Base-by-base conservation (phyloP, 1,140 invertebrate species). In the Bombus consobrinus region DNA sequence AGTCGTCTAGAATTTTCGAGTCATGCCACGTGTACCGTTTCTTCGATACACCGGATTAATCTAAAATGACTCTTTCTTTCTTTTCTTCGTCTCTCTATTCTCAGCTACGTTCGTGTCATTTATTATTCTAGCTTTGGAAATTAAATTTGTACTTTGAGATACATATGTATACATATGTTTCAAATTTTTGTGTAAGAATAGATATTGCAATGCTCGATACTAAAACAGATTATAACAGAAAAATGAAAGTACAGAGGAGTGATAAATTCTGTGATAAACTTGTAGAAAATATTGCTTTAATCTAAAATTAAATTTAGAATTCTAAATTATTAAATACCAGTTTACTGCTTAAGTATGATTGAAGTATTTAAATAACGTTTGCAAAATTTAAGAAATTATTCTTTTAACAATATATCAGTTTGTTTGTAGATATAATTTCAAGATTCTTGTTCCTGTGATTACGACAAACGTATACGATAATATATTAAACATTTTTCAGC, bases 21-120 rank as follows among this genome's bases (percentile, higher is more conserved):
- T 91, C 90, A 89, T 69, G 87, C 90, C 87, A 91, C 87, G 90
- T 91, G 90, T 85, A 81, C 34, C 37, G 28, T 43, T 85, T n/a
- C 85, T 83, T 78, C 13, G 1, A 37, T 37, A 6, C 57, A 57
- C 6, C 18, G 13, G 59, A 81, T 88, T 80, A 85, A 90, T 85
- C 73, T 34, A 28, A 47, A 84, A 83, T 43, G 47, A 9, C n/a
- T 57, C 64, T 71, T 75, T 15, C 9, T 43, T 79, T 13, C 15
- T 25, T 41, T 37, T 41, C 12, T 25, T 53, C 76, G 72, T 72
- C 37, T 59, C 71, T 3, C 25, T 66, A 37, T 15, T 43, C 25
- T 25, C 15, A 22, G 10, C 3, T n/a, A 62, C 4, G 59, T 62
- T 10, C 28, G 59, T n/a, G 12, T n/a, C 3, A n/a, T n/a, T 62